Conservation (phyloP, 2,113 vertebrate species). For the Indicator maculatus region DNA sequence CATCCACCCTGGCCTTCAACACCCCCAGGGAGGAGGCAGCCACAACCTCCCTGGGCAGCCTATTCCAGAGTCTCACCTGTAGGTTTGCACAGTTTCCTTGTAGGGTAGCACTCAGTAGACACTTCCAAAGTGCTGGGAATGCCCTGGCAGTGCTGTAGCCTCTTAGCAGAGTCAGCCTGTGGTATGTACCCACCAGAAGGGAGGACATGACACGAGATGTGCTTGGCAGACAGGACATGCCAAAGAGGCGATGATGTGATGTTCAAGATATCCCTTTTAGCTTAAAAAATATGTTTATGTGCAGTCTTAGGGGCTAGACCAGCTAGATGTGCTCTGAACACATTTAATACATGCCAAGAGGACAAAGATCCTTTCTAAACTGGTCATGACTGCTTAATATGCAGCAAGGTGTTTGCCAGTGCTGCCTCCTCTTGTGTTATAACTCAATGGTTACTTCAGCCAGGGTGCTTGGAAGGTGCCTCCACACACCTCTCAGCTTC, state of each 20-base stretch:
- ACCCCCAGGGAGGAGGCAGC: no score
- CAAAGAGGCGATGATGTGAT: neutral
- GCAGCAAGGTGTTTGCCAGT: neutral
- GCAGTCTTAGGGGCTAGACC: neutral
- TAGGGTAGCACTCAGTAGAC: neutral
- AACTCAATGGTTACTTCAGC: neutral
- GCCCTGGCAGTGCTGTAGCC: neutral
- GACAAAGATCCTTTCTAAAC: neutral
- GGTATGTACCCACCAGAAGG: neutral
- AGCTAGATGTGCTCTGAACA: neutral
- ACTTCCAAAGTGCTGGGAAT: neutral
- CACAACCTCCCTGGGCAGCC: no score
- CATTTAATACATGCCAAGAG: neutral
- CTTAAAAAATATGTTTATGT: neutral
- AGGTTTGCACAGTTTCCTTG: neutral
- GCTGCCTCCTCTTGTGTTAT: neutral
- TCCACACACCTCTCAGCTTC: neutral
- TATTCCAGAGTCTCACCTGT: neutral
- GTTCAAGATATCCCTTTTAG: neutral
- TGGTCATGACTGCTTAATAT: neutral
- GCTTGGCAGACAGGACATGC: neutral
- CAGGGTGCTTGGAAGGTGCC: neutral
- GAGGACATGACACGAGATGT: neutral
- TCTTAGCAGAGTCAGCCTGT: neutral
- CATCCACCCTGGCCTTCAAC: no score